Percentiles rank a stretch among this genome's conserved stretches.
Conservation (phyloP, 2,113 vertebrate species). For the Scomber japonicus region DNA sequence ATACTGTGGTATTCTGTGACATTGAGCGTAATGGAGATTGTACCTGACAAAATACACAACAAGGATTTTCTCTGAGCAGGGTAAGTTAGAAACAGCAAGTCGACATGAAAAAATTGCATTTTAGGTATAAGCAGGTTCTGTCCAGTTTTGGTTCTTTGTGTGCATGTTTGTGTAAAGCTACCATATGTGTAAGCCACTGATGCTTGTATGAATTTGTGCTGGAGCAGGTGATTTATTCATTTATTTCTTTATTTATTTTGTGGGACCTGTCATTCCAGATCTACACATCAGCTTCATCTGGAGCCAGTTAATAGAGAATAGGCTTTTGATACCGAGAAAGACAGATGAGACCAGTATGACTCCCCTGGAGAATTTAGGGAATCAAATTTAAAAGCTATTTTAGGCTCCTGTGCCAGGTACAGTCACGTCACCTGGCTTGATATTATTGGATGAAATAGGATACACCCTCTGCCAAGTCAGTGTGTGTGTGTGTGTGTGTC, state of each 20-base stretch:
- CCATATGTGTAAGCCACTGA: not conserved
- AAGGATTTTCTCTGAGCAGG: too few relatives aligned
- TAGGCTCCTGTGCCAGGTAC: constrained; percentile 65
- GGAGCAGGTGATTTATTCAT: constrained; percentile 6
- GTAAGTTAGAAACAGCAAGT: too few relatives aligned
- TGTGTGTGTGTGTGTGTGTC: constrained; percentile 10
- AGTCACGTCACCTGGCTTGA: constrained; percentile 64
- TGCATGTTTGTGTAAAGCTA: not conserved
- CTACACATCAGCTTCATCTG: constrained; percentile 37
- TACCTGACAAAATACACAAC: too few relatives aligned
- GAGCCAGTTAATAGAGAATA: constrained; percentile 44
- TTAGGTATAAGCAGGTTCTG: not conserved
- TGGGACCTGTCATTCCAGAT: constrained; percentile 12
- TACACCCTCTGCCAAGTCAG: constrained; percentile 38
- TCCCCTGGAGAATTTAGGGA: constrained; percentile 65
- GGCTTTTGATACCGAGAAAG: constrained; percentile 53
- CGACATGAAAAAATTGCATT: not conserved
- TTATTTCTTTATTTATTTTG: not conserved
- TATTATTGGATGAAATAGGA: constrained; percentile 68
- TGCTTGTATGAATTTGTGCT: not conserved
- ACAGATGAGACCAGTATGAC: constrained; percentile 64
- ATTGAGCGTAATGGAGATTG: too few relatives aligned
- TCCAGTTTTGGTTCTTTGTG: not conserved
- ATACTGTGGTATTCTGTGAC: not conserved
- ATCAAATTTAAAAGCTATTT: constrained; percentile 79